Conservation (phyloP, 2,888 invertebrate species). For the Tenthredo amoena region DNA sequence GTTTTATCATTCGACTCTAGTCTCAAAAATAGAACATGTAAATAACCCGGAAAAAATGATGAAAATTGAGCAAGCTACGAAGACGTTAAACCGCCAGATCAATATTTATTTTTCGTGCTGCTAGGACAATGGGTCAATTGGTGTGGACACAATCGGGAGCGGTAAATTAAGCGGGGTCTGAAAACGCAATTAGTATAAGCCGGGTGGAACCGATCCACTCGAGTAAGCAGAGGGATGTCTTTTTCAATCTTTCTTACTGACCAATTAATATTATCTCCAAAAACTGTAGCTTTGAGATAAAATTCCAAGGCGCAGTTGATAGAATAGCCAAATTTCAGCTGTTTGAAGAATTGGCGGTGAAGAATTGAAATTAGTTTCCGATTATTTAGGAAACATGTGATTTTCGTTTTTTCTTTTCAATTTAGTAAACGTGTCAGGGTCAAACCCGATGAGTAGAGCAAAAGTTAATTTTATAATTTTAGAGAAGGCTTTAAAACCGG, state of each 20-base stretch:
- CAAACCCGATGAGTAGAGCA: not conserved
- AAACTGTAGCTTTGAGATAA: not conserved
- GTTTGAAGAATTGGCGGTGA: not conserved
- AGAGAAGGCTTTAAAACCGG: no score
- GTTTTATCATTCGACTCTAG: not conserved
- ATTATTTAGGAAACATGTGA: not conserved
- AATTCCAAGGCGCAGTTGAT: not conserved
- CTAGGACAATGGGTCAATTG: slow-evolving; percentile 39
- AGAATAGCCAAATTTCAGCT: not conserved
- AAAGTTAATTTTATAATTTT: not conserved
- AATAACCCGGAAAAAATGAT: not conserved
- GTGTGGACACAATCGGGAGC: slow-evolving; percentile 38
- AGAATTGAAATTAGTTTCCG: not conserved
- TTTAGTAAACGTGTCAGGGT: not conserved
- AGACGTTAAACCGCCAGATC: not conserved
- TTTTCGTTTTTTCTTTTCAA: not conserved
- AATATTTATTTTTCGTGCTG: slow-evolving; percentile 31
- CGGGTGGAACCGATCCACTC: not conserved
- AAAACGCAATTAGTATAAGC: slow-evolving; percentile 21
- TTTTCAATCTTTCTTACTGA: not conserved
- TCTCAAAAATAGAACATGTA: not conserved
- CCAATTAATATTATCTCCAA: not conserved
- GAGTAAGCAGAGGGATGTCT: slow-evolving; percentile 1
- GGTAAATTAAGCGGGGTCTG: slow-evolving; percentile 30
- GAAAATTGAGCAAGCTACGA: not conserved